These are phyloP conservation scores for Isotomurus palustris DNA, from an alignment of 2,888 invertebrate species.

Conservation along the genomic window DNA sequence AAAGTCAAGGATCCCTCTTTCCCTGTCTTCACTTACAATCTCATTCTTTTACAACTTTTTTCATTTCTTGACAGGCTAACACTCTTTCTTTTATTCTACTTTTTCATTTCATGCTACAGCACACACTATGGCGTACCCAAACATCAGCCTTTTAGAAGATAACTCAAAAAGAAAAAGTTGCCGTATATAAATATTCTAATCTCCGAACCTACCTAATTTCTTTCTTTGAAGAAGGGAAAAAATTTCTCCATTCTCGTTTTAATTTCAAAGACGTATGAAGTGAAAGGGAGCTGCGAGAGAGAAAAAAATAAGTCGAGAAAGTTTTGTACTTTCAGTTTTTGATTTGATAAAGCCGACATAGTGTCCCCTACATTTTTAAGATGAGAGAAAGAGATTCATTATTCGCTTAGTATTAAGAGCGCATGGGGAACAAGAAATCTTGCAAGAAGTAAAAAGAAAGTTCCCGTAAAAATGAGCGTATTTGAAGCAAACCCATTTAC, in stretches of 20 bases:
- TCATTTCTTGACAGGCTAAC: constrained; percentile 2
- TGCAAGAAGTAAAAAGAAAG: too few species aligned
- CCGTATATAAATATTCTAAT: constrained; percentile 7
- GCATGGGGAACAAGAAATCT: too few species aligned
- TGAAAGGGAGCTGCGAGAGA: not conserved
- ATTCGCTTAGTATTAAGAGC: too few species aligned
- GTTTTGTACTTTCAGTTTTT: constrained; percentile 5
- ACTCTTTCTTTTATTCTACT: constrained; percentile 1
- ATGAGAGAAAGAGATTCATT: too few species aligned
- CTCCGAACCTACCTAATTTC: not conserved
- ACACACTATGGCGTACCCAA: not conserved
- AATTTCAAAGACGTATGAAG: not conserved
- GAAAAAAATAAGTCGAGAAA: not conserved
- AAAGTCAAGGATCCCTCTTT: too few species aligned
- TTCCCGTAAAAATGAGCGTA: too few species aligned
- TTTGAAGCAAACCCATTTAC: too few species aligned
- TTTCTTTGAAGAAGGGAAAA: constrained; percentile 1
- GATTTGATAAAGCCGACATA: constrained; percentile 7
- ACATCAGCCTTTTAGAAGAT: constrained; percentile 11
- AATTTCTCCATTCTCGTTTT: not conserved
- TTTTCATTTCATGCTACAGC: not conserved
- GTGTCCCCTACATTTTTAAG: too few species aligned
- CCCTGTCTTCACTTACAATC: not conserved
- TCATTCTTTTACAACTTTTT: constrained; percentile 9
- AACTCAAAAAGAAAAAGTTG: constrained; percentile 3